Evolutionary conservation across 2,888 invertebrate species (phyloP).

Genomic region (Leucoma salicis): DNA sequence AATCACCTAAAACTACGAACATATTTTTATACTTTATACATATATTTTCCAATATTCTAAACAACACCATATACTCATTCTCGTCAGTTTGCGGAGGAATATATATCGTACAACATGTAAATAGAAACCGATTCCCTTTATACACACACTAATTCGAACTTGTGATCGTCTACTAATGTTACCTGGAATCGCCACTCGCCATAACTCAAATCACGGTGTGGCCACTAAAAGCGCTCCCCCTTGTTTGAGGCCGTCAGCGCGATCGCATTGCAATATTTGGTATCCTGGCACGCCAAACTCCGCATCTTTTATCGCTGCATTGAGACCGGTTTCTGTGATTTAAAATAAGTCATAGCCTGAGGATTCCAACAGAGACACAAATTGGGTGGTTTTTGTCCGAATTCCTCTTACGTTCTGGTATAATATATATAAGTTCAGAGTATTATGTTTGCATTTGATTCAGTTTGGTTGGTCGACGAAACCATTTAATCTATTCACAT

Average conservation of each 20-base stretch:
- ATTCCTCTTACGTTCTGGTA: conserved; percentile 13
- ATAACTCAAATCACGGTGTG: not conserved
- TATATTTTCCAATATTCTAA: not conserved
- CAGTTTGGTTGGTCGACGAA: conserved; percentile 7
- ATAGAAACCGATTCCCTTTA: conserved; percentile 1
- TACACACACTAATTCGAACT: not conserved
- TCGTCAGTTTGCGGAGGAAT: not conserved
- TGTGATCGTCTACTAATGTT: not conserved
- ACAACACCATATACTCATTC: conserved; percentile 1
- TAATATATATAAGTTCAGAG: conserved; percentile 5
- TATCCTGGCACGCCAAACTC: not conserved
- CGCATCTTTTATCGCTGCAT: conserved; percentile 1
- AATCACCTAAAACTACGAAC: not conserved
- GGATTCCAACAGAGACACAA: conserved; percentile 9
- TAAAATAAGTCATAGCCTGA: conserved; percentile 7
- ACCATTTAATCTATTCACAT: conserved; percentile 10
- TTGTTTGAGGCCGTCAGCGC: conserved; percentile 2
- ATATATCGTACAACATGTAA: conserved; percentile 4
- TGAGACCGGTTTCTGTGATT: conserved; percentile 8
- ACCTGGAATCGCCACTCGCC: not conserved
- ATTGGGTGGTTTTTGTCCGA: conserved; percentile 8
- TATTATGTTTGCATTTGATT: conserved; percentile 1
- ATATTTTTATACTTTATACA: not conserved
- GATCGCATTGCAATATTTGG: not conserved
- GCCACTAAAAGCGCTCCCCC: conserved; percentile 1